Evolutionary conservation across 2,113 vertebrate genomes (phyloP).

Genomic region (Spilogale gracilis): DNA sequence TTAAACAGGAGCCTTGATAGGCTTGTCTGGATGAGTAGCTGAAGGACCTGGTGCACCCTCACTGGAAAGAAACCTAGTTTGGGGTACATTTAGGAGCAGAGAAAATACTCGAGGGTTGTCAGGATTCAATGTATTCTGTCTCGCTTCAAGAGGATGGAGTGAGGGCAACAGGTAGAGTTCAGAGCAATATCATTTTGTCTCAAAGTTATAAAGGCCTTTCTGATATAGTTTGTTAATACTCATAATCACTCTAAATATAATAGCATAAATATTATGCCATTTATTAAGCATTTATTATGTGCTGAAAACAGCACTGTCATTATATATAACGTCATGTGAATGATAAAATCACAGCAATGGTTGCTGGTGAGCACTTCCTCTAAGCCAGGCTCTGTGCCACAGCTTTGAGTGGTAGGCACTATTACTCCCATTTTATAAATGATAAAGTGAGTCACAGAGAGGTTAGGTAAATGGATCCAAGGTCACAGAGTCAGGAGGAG

Average conservation of each 20-base stretch:
- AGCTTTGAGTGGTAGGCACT: not conserved
- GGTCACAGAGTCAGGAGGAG: not conserved
- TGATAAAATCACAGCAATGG: not conserved
- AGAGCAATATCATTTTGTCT: not conserved
- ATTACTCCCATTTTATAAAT: not conserved
- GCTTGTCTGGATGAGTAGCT: no score
- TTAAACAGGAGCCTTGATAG: not conserved
- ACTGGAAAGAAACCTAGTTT: not conserved
- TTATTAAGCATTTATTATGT: constrained; percentile 27
- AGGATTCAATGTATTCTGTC: not conserved
- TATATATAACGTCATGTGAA: not conserved
- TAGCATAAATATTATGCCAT: not conserved
- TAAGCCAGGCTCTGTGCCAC: not conserved
- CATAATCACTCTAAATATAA: not conserved
- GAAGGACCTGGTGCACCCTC: not conserved
- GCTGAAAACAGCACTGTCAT: not conserved
- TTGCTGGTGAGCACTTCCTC: not conserved
- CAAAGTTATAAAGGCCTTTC: not conserved
- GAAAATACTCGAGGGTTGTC: not conserved
- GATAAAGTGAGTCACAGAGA: not conserved
- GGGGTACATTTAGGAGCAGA: not conserved
- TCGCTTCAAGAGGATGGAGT: not conserved
- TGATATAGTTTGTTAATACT: not conserved
- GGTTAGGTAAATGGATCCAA: not conserved
- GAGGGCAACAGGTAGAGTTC: not conserved